Base-by-base conservation (phyloP, 2,888 invertebrate genomes). In the Oscheius sp. region DNA sequence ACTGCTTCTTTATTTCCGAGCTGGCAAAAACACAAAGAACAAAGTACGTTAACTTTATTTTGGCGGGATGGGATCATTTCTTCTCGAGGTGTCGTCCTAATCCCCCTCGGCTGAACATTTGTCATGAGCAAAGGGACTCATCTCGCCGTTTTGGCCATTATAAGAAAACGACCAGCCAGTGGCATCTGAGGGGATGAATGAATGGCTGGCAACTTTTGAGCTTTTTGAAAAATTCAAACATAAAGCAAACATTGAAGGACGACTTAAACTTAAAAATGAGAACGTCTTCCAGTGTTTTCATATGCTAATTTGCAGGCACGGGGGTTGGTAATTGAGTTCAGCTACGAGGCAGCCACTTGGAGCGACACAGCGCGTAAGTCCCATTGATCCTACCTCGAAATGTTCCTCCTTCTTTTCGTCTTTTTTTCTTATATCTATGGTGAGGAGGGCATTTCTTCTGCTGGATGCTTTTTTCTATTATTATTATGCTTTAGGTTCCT, bases 1-100 rank as follows among this genome's bases (percentile, higher is more conserved):
- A 1, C 63, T 78, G 17, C 58, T 78, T 65, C 69, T 78, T 31
- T 70, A 74, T 63, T 78, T 78, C 69, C 64, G 64, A 23, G 70
- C 78, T 20, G 78, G 78, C 46, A 70, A 69, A 33, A 78, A 78
- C 61, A 65, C 12, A 15, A 58, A 42, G 42, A 42, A 23, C n/a
- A n/a, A 42, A 23, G 58, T 42, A 17, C 39, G 61, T 61, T 20
- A 17, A 29, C 3, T 8, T 8, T 15, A 20, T 31, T 3, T 17
- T 53, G 8, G 12, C 46, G 2, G 53, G 53, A 25, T 31, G 53
- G 12, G 12, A 20, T 15, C 31, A 27, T n/a, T 27, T 31, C 33
- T 31, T 50, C 50, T 25, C 50, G 8, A 34, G 10, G 37, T 34
- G 57, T 34, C 23, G 20, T 23, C 37, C n/a, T 61, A 61, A 61